Evolutionary conservation across 2,888 invertebrate genomes (phyloP).

Genomic region (Megalurothrips usitatus): DNA sequence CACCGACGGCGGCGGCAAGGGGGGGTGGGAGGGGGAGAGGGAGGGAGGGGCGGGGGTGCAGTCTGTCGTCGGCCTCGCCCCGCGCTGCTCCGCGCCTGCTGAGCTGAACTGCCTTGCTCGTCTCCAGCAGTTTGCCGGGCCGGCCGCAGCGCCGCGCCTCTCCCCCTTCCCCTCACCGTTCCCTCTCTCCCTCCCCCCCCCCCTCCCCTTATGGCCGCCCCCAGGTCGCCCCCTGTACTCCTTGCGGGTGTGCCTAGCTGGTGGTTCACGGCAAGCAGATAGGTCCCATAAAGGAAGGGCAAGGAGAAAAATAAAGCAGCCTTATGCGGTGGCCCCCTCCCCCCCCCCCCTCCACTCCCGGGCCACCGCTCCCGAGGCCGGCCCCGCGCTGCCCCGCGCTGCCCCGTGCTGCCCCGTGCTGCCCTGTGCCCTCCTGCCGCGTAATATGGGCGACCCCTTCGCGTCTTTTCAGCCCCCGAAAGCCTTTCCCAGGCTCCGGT

Average conservation of each 20-base stretch:
- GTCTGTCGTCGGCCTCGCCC: background rate
- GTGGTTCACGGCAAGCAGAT: slow-evolving; percentile 8
- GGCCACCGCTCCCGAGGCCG: background rate
- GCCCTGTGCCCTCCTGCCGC: background rate
- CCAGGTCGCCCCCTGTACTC: background rate
- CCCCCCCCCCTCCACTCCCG: background rate
- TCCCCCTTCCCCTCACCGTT: no score
- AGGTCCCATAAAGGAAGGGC: slow-evolving; percentile 22
- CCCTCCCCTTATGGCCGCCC: background rate
- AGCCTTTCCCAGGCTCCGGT: slow-evolving; percentile 14
- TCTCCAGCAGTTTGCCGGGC: background rate
- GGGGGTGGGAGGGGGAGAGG: no score
- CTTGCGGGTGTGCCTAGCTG: background rate
- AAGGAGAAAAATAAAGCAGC: slow-evolving; percentile 24
- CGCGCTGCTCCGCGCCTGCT: background rate
- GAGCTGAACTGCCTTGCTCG: background rate
- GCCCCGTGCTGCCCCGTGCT: background rate
- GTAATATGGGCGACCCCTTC: slow-evolving; percentile 2
- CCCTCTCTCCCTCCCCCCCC: no score
- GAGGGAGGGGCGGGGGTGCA: background rate
- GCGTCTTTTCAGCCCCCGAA: background rate
- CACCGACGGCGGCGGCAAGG: no score
- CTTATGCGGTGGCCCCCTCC: background rate
- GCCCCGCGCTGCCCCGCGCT: background rate
- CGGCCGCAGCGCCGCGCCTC: background rate